Conservation (phyloP, 2,113 vertebrate species). For the Argyrosomus japonicus region DNA sequence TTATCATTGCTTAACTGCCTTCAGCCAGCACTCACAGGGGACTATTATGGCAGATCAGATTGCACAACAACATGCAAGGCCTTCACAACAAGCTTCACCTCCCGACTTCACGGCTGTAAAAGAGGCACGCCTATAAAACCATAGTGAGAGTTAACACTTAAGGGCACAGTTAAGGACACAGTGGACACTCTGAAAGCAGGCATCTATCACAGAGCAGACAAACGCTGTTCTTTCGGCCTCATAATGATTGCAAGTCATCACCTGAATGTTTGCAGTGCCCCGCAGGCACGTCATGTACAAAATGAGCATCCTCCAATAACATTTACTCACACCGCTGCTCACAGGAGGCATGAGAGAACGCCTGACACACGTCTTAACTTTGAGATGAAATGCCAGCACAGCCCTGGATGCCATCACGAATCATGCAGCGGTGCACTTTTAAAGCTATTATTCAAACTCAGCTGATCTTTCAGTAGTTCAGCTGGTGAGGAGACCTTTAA, state of each 20-base stretch:
- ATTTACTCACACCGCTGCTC: background rate
- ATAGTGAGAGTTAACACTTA: background rate
- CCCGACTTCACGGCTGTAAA: background rate
- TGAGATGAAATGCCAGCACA: background rate
- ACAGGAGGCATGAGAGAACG: background rate
- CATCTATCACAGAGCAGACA: background rate
- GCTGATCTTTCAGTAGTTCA: background rate
- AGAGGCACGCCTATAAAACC: slow-evolving; percentile 12
- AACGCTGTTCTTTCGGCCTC: background rate
- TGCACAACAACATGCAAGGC: slow-evolving; percentile 53
- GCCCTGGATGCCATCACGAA: background rate
- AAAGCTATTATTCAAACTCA: background rate
- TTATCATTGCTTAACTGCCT: slow-evolving; percentile 28
- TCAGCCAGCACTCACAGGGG: slow-evolving; percentile 21
- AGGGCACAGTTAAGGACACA: background rate
- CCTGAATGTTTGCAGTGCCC: background rate
- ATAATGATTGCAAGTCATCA: too few species aligned
- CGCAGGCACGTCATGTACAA: background rate
- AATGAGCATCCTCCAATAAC: background rate
- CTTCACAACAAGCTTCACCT: slow-evolving; percentile 35
- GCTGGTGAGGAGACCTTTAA: background rate
- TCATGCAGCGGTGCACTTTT: background rate
- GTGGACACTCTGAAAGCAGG: background rate
- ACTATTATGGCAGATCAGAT: slow-evolving; percentile 55
- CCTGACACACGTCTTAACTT: background rate